phyloP scores from a whole-genome alignment of 1,140 invertebrate species.

The Cotesia typhae region DNA sequence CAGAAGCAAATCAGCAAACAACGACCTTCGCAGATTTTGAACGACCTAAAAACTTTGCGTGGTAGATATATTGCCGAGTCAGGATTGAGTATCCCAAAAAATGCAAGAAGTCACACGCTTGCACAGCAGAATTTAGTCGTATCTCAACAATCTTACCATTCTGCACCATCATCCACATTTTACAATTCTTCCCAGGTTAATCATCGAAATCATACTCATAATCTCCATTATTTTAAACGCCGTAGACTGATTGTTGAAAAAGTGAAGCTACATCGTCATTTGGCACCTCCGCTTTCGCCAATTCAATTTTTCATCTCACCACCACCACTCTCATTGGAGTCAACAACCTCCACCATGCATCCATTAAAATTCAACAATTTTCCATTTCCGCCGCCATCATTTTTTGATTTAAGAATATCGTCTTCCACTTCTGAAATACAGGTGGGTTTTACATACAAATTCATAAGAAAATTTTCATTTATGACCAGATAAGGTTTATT shows the following conservation, averaged over 20 bases:
- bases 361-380: conserved; percentile 43
- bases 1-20: conserved; percentile 58
- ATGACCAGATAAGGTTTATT: too few species aligned
- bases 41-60: not conserved
- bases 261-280: conserved; percentile 13
- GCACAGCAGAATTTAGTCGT: conserved; percentile 33
- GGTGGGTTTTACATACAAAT: conserved; percentile 53
- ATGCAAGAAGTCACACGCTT: not conserved
- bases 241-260: conserved; percentile 9
- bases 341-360: conserved; percentile 50
- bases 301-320: conserved; percentile 61
- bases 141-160: conserved; percentile 37
- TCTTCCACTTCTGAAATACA: conserved; percentile 60
- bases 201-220: conserved; percentile 43
- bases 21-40: conserved; percentile 38
- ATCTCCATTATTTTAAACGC: conserved; percentile 41
- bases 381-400: conserved; percentile 60
- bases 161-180: conserved; percentile 42
- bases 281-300: conserved; percentile 56
- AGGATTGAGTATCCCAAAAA: not conserved
- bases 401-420: conserved; percentile 61
- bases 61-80: too few species aligned
- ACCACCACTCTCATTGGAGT: conserved; percentile 58
- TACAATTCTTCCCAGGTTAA: conserved; percentile 33
- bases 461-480: not conserved